These are phyloP conservation scores for Protodeltote pygarga DNA, from an alignment of 2,888 invertebrate genomes.

Conservation along the genomic window DNA sequence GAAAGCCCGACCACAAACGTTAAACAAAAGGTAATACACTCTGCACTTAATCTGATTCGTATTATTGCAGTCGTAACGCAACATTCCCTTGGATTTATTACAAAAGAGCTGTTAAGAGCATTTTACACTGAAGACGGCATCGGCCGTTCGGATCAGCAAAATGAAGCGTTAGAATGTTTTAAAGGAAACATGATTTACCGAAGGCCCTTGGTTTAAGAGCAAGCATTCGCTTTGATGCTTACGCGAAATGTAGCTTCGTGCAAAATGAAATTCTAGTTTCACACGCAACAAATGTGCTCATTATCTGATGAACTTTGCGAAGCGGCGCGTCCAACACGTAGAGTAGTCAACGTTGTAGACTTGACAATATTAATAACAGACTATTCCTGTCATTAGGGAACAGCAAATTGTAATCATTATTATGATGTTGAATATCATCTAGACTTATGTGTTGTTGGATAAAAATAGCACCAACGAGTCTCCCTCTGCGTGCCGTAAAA, in stretches of 20 bases:
- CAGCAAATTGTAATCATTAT: too few species aligned
- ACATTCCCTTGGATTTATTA: conserved; percentile 79
- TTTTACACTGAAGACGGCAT: conserved; percentile 66
- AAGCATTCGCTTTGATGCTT: conserved; percentile 74
- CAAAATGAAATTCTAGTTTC: conserved; percentile 85
- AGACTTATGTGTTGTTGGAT: too few species aligned
- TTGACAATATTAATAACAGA: too few species aligned
- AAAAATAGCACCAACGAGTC: too few species aligned
- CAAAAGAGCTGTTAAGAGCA: conserved; percentile 78
- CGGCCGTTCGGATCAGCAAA: conserved; percentile 73
- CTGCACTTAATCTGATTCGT: conserved; percentile 78
- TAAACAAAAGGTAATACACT: conserved; percentile 75
- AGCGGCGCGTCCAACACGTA: conserved; percentile 55
- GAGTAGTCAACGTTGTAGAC: conserved; percentile 51
- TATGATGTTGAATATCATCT: too few species aligned
- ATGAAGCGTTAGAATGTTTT: conserved; percentile 74
- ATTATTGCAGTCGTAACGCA: conserved; percentile 79
- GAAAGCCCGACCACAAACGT: conserved; percentile 61
- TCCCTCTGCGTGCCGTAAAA: too few species aligned
- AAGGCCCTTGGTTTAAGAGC: conserved; percentile 64
- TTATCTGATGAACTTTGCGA: conserved; percentile 84
- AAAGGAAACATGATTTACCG: conserved; percentile 72
- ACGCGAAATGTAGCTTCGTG: conserved; percentile 77
- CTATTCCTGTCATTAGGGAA: too few species aligned
- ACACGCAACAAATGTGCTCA: conserved; percentile 85